phyloP scores from a whole-genome alignment of 2,888 invertebrate species.

The Coelinius sp. region DNA sequence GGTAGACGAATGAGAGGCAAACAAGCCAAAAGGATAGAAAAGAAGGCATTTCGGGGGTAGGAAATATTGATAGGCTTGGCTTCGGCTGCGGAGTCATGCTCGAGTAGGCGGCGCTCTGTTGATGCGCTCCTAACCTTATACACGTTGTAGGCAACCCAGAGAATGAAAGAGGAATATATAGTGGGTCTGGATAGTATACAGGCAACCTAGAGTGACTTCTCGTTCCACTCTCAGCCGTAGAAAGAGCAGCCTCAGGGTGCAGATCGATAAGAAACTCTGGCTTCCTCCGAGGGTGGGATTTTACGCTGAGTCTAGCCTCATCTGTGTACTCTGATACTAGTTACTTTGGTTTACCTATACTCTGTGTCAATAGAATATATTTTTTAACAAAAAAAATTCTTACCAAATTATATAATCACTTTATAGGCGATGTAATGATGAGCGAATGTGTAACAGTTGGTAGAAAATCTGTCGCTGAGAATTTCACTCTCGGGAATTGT shows the following conservation, averaged over 20 bases:
- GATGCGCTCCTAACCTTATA: conserved; percentile 60
- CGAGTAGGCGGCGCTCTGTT: conserved; percentile 66
- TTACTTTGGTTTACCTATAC: not conserved
- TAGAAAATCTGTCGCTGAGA: conserved; percentile 68
- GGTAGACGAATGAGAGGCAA: conserved; percentile 26
- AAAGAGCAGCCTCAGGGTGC: conserved; percentile 61
- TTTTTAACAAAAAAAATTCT: not conserved
- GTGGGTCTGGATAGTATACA: conserved; percentile 7
- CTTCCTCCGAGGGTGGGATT: conserved; percentile 62
- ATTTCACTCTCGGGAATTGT: conserved; percentile 66
- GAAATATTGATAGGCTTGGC: conserved; percentile 70
- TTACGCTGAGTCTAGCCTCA: conserved; percentile 64
- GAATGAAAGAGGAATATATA: conserved; percentile 33
- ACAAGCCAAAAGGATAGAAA: conserved; percentile 45
- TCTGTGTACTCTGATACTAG: conserved; percentile 52
- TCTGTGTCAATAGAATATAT: not conserved
- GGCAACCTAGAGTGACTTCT: conserved; percentile 40
- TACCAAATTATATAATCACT: conserved; percentile 27
- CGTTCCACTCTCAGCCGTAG: conserved; percentile 29
- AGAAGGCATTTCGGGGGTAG: conserved; percentile 60
- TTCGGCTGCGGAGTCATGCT: conserved; percentile 69
- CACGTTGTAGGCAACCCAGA: conserved; percentile 43
- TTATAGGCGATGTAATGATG: conserved; percentile 62
- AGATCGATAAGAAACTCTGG: conserved; percentile 68
- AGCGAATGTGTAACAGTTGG: conserved; percentile 64